These are phyloP conservation scores for Tauraco erythrolophus DNA, from an alignment of 2,113 vertebrate species.

Conservation along the genomic window DNA sequence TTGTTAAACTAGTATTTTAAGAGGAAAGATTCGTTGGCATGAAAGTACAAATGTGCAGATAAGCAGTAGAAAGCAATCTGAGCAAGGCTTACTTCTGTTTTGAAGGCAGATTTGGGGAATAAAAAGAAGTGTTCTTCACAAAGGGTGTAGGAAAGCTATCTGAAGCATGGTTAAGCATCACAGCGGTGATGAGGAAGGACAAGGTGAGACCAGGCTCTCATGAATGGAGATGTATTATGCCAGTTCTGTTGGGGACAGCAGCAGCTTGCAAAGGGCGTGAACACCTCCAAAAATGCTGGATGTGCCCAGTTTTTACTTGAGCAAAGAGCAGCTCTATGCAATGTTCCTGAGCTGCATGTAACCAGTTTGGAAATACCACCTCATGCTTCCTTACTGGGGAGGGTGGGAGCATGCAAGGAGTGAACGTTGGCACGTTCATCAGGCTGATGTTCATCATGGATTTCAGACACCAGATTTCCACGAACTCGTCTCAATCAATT, in stretches of 20 bases:
- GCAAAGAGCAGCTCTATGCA: neutral
- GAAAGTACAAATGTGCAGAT: neutral
- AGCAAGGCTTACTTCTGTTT: neutral
- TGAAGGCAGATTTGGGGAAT: neutral
- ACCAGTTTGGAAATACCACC: neutral
- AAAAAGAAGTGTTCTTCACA: neutral
- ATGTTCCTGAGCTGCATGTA: neutral
- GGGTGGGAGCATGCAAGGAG: accelerated
- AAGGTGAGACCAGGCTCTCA: neutral
- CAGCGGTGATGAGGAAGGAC: accelerated
- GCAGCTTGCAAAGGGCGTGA: neutral
- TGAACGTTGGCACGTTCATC: accelerated
- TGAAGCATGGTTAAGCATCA: neutral
- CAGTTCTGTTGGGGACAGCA: neutral
- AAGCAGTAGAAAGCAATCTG: neutral
- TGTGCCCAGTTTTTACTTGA: neutral
- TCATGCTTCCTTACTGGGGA: neutral
- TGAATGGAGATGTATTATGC: neutral
- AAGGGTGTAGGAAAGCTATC: neutral
- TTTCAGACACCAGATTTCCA: neutral
- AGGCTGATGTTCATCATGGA: accelerated
- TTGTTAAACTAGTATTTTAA: neutral
- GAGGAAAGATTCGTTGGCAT: neutral
- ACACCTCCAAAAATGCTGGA: neutral
- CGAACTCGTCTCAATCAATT: neutral